Evolutionary conservation across 1,140 invertebrate species (phyloP).

Genomic region (Archivesica marissinica): DNA sequence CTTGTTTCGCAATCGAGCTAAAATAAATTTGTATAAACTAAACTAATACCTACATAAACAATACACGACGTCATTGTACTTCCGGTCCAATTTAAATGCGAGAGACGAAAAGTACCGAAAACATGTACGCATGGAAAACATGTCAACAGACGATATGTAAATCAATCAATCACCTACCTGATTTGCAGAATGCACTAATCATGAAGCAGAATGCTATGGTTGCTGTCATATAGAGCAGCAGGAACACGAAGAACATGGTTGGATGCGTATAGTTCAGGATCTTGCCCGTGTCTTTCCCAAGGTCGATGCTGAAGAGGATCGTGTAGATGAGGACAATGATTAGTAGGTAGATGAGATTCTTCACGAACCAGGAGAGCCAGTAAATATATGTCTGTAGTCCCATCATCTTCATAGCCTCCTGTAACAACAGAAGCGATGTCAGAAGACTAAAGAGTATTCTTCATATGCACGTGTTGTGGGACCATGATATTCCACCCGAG

Average conservation of each 20-base stretch:
- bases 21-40: too few species aligned
- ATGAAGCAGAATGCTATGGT: constrained; percentile 86
- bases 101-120: too few species aligned
- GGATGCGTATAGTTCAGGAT: constrained; percentile 85
- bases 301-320: constrained; percentile 80
- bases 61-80: too few species aligned
- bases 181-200: constrained; percentile 86
- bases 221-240: constrained; percentile 85
- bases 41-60: too few species aligned
- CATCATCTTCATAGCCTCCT: constrained; percentile 96
- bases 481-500: too few species aligned
- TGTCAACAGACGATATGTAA: too few species aligned
- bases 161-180: too few species aligned
- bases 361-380: constrained; percentile 93
- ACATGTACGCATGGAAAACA: too few species aligned
- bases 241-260: constrained; percentile 85
- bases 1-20: too few species aligned
- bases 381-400: constrained; percentile 92
- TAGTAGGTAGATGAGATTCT: constrained; percentile 89
- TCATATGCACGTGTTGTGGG: too few species aligned
- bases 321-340: constrained; percentile 86
- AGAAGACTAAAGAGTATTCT: too few species aligned
- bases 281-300: constrained; percentile 62
- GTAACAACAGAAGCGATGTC: constrained; percentile 16
- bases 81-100: too few species aligned